Percentiles rank a stretch among this genome's conserved stretches.
phyloP scores from a whole-genome alignment of 1,140 invertebrate species.

The Kradibia gibbosae region DNA sequence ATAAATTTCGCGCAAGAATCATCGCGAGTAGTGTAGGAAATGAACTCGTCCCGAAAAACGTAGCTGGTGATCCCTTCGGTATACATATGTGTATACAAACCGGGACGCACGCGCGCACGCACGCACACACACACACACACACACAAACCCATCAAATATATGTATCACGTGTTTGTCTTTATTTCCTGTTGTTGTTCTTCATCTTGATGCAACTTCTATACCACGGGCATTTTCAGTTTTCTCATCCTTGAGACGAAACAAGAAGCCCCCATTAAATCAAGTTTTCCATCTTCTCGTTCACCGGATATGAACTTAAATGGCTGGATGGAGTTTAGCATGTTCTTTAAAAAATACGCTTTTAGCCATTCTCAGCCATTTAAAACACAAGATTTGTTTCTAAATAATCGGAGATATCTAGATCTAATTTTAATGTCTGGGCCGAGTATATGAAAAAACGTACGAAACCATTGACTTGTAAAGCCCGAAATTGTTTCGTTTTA shows the following conservation, averaged over 20 bases:
- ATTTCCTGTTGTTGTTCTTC: conserved; percentile 19
- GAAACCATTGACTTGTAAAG: too few relatives aligned
- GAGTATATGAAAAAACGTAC: too few relatives aligned
- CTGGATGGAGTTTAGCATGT: too few relatives aligned
- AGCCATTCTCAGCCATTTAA: too few relatives aligned
- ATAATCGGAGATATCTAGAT: too few relatives aligned
- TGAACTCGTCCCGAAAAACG: conserved; percentile 32
- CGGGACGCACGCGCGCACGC: too few relatives aligned
- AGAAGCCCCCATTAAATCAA: background rate
- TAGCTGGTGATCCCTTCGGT: background rate
- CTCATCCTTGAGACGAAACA: conserved; percentile 21
- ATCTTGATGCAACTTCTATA: conserved; percentile 11
- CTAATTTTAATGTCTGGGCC: too few relatives aligned
- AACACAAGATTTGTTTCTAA: too few relatives aligned
- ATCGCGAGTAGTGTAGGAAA: conserved; percentile 22
- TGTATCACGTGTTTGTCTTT: conserved; percentile 20
- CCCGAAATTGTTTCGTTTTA: background rate
- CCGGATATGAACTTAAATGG: background rate
- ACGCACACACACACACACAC: too few relatives aligned
- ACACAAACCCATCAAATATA: too few relatives aligned
- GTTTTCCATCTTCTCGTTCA: background rate
- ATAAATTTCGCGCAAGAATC: conserved; percentile 47
- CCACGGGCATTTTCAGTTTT: background rate
- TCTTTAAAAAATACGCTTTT: too few relatives aligned
- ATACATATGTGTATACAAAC: background rate